Evolutionary conservation across 2,797 vertebrate genomes (phyloP).

Genomic region (Psittacula derbiana): DNA sequence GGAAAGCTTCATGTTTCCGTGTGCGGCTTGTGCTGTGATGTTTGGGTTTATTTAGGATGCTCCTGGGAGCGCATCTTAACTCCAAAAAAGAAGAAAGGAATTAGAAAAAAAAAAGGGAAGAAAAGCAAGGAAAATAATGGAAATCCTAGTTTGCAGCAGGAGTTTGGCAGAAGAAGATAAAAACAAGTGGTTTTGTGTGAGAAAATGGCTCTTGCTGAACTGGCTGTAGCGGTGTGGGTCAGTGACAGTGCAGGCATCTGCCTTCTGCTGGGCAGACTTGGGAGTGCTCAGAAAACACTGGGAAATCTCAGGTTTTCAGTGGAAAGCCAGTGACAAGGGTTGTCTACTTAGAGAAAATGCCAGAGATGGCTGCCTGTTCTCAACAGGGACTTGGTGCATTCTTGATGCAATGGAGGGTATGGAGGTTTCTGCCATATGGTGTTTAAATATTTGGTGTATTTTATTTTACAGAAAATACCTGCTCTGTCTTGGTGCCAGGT

Average conservation of each 20-base stretch:
- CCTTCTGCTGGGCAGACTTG: background rate
- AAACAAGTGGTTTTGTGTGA: background rate
- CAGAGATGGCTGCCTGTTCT: background rate
- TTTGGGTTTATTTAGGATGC: background rate
- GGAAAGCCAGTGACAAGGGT: background rate
- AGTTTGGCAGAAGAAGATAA: background rate
- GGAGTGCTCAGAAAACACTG: background rate
- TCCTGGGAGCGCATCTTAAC: background rate
- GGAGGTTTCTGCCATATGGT: background rate
- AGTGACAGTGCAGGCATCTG: background rate
- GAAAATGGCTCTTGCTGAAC: background rate
- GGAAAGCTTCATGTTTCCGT: background rate
- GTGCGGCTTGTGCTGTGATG: background rate
- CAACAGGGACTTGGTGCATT: rapidly evolving
- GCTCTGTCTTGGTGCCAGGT: background rate
- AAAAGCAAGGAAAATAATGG: background rate
- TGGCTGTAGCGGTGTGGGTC: rapidly evolving
- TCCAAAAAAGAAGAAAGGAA: background rate
- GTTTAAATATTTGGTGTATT: background rate
- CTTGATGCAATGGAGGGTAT: background rate
- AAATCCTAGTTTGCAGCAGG: background rate
- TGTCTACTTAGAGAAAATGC: background rate
- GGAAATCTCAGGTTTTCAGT: background rate
- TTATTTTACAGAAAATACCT: background rate
- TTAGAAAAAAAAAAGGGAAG: background rate